Conservation (phyloP, 1,140 invertebrate genomes). For the Riptortus pedestris region DNA sequence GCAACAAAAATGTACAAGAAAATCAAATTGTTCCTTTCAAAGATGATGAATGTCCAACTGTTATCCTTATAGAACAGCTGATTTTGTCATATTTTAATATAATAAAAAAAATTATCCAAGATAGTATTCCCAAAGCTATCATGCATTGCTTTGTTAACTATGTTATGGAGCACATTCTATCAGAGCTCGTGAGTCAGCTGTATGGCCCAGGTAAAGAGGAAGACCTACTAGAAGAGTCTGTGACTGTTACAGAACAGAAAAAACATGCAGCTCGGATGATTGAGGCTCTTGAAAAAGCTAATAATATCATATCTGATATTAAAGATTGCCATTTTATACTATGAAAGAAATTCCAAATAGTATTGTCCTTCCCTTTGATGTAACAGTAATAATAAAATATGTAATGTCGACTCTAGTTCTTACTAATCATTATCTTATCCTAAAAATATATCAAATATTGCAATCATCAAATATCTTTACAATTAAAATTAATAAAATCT, state of each 20-base stretch:
- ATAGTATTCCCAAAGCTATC: slow-evolving; percentile 31
- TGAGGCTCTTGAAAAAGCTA: slow-evolving; percentile 18
- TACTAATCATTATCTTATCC: too few relatives aligned
- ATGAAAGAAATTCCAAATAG: too few relatives aligned
- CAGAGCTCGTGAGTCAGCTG: slow-evolving; percentile 25
- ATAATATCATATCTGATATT: slow-evolving; percentile 21
- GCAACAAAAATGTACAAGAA: neutral
- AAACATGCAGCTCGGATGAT: neutral
- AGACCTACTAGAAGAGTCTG: slow-evolving; percentile 24
- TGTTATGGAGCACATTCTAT: slow-evolving; percentile 27
- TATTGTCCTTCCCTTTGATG: too few relatives aligned
- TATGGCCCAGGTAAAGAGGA: slow-evolving; percentile 22
- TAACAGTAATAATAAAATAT: too few relatives aligned
- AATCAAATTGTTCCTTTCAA: slow-evolving; percentile 5
- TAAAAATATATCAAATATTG: too few relatives aligned
- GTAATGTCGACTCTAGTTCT: too few relatives aligned
- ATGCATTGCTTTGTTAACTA: slow-evolving; percentile 32
- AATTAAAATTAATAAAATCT: too few relatives aligned
- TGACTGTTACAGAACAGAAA: slow-evolving; percentile 16
- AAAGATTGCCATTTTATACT: slow-evolving; percentile 1
- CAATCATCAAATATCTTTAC: too few relatives aligned
- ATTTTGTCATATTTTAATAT: slow-evolving; percentile 31
- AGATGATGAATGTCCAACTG: neutral
- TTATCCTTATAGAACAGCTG: slow-evolving; percentile 26
- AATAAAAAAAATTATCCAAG: slow-evolving; percentile 29